These are phyloP conservation scores for Eupithecia insigniata DNA, from an alignment of 2,888 invertebrate genomes.

Conservation along the genomic window DNA sequence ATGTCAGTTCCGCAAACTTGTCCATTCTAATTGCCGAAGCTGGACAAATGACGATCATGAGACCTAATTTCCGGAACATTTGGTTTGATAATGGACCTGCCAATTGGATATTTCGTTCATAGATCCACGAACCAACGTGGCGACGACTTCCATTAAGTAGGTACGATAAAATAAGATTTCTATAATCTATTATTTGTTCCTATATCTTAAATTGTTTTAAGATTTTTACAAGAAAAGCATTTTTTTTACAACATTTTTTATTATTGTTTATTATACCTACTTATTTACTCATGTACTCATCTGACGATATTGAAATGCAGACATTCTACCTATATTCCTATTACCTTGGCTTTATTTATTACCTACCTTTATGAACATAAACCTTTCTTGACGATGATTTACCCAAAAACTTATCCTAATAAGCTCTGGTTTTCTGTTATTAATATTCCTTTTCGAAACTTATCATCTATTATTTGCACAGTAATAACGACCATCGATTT, in stretches of 20 bases:
- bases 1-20: too few relatives aligned
- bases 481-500: not conserved
- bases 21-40: not conserved
- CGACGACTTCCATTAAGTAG: not conserved
- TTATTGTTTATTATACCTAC: too few relatives aligned
- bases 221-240: too few relatives aligned
- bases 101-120: not conserved
- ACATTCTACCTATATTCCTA: too few relatives aligned
- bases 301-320: too few relatives aligned
- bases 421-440: not conserved
- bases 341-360: too few relatives aligned
- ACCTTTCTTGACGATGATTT: not conserved
- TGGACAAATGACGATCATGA: not conserved
- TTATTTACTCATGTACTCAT: too few relatives aligned
- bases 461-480: not conserved
- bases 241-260: too few relatives aligned
- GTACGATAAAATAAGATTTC: too few relatives aligned
- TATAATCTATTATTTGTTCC: too few relatives aligned
- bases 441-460: not conserved
- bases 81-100: not conserved
- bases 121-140: not conserved
- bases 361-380: not conserved
- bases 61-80: not conserved
- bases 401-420: not conserved
- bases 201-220: too few relatives aligned